These are phyloP conservation scores for Ormia ochracea DNA, from an alignment of 2,888 invertebrate genomes.

Conservation along the genomic window DNA sequence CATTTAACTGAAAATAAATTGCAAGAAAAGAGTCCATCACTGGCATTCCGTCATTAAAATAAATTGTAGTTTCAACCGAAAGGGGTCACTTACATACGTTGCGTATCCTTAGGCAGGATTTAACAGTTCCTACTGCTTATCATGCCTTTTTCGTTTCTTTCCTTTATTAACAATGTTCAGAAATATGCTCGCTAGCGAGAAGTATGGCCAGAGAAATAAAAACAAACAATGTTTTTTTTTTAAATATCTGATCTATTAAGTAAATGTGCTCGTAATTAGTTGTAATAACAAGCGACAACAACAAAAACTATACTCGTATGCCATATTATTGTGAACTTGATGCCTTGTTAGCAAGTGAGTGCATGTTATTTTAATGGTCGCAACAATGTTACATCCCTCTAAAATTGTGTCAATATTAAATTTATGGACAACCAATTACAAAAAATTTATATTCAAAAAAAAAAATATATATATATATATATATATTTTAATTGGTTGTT, in stretches of 20 bases:
- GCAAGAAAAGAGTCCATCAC: background rate
- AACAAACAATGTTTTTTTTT: constrained; percentile 39
- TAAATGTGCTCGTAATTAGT: constrained; percentile 52
- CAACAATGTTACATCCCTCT: background rate
- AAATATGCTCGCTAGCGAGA: background rate
- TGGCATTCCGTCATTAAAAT: constrained; percentile 26
- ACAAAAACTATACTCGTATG: constrained; percentile 21
- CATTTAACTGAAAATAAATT: background rate
- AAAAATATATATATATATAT: background rate
- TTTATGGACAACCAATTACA: background rate
- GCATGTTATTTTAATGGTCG: background rate
- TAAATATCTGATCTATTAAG: constrained; percentile 34
- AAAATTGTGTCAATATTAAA: constrained; percentile 1
- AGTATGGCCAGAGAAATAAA: constrained; percentile 2
- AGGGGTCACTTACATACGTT: constrained; percentile 13
- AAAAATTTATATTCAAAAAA: background rate
- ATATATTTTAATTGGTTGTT: too few relatives aligned
- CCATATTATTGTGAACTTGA: constrained; percentile 1
- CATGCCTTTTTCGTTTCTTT: constrained; percentile 46
- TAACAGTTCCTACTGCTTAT: constrained; percentile 70
- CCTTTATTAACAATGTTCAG: constrained; percentile 33
- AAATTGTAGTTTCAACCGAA: constrained; percentile 3
- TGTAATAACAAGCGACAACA: constrained; percentile 47
- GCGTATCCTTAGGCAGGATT: constrained; percentile 68
- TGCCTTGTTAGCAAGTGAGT: constrained; percentile 1